These are phyloP conservation scores for Erythrolamprus reginae DNA, from an alignment of 2,113 vertebrate species.

Conservation along the genomic window DNA sequence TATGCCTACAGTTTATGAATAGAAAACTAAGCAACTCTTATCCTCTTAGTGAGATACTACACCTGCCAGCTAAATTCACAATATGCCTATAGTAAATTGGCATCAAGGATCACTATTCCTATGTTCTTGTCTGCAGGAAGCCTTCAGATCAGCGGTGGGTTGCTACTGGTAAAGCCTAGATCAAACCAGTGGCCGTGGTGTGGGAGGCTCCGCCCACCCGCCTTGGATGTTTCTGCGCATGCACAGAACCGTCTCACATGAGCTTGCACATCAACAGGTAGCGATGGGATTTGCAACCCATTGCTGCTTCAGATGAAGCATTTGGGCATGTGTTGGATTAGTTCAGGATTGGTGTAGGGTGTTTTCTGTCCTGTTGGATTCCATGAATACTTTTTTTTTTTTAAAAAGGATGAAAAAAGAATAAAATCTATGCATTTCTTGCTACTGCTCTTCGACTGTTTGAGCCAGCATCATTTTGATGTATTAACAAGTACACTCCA, in stretches of 20 bases:
- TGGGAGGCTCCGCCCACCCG: too few species aligned
- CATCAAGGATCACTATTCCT: background rate
- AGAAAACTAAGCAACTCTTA: background rate
- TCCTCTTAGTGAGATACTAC: background rate
- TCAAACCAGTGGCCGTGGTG: too few species aligned
- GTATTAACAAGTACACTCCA: background rate
- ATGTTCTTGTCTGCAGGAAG: background rate
- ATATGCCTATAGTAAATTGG: background rate
- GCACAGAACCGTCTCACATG: too few species aligned
- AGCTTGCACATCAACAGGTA: too few species aligned
- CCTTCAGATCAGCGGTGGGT: background rate
- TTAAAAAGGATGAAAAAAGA: background rate
- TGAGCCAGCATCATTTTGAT: background rate
- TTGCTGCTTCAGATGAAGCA: background rate
- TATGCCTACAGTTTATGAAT: background rate
- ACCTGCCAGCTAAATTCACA: background rate
- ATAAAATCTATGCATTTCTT: background rate
- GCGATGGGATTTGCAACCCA: too few species aligned
- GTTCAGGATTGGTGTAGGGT: background rate
- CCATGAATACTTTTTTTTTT: background rate
- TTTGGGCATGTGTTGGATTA: background rate
- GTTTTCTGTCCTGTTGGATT: background rate
- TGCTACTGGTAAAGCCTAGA: too few species aligned
- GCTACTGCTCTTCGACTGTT: background rate
- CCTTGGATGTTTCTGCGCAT: too few species aligned